These are phyloP conservation scores for Tillus elongatus DNA, from an alignment of 2,888 invertebrate genomes.

Conservation along the genomic window DNA sequence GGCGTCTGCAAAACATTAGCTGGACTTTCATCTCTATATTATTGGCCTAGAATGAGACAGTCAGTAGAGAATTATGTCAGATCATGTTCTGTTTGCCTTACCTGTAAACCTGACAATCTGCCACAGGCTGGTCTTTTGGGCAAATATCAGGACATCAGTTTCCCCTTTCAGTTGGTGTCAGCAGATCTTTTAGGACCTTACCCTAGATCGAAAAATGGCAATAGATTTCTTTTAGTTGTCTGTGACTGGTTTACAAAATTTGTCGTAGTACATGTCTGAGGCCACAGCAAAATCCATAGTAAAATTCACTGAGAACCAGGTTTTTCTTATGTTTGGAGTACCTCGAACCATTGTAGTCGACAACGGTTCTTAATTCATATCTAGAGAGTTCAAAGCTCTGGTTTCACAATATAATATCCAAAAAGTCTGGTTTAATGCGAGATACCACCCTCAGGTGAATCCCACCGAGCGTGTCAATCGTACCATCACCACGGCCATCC, in stretches of 20 bases:
- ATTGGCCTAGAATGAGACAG: conserved; percentile 16
- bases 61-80: conserved; percentile 15
- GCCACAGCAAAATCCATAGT: not conserved
- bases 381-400: conserved; percentile 7
- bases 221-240: conserved; percentile 8
- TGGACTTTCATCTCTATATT: conserved; percentile 19
- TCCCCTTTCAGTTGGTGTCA: conserved; percentile 7
- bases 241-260: too few species aligned
- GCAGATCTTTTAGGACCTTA: conserved; percentile 9
- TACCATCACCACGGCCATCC: not conserved
- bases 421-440: conserved; percentile 9
- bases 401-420: conserved; percentile 8
- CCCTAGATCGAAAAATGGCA: conserved; percentile 8
- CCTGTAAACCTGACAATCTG: conserved; percentile 16
- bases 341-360: too few species aligned
- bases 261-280: not conserved
- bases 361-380: too few species aligned
- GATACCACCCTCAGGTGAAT: conserved; percentile 7
- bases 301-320: too few species aligned
- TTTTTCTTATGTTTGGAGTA: conserved; percentile 9
- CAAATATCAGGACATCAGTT: conserved; percentile 5
- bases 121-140: conserved; percentile 18
- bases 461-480: too few species aligned
- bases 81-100: conserved; percentile 16
- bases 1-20: conserved; percentile 19